Percentiles rank a stretch among this genome's conserved stretches.
These are phyloP conservation scores for Paracanthobrama guichenoti DNA, from an alignment of 2,113 vertebrate species.

Conservation along the genomic window DNA sequence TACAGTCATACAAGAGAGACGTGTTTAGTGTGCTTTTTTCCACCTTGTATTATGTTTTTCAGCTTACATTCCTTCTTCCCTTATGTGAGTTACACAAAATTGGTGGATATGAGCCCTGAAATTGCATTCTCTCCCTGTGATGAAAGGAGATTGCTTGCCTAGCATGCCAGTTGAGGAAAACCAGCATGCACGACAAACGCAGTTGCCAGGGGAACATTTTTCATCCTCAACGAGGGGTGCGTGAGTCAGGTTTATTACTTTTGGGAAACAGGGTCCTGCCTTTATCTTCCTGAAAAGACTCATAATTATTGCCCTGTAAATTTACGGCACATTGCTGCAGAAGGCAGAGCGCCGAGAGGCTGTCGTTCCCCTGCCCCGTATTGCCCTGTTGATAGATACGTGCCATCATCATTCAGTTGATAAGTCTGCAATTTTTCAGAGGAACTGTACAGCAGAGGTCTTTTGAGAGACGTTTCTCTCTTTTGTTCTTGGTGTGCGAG, in stretches of 20 bases:
- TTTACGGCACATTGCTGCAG: constrained; percentile 48
- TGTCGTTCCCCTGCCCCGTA: constrained; percentile 41
- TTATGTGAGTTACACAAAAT: constrained; percentile 26
- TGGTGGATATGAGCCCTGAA: constrained; percentile 36
- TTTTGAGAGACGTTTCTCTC: constrained; percentile 51
- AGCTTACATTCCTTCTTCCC: constrained; percentile 26
- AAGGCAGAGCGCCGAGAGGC: constrained; percentile 20
- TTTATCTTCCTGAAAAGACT: constrained; percentile 55
- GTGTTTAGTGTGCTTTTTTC: constrained; percentile 12
- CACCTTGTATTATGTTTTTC: constrained; percentile 22
- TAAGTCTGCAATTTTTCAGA: constrained; percentile 45
- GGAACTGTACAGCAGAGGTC: constrained; percentile 46
- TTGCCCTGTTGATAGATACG: constrained; percentile 56
- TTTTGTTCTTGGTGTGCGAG: constrained; percentile 41
- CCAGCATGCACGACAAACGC: constrained; percentile 43
- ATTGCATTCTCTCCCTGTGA: constrained; percentile 35
- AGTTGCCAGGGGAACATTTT: constrained; percentile 51
- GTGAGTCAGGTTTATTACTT: constrained; percentile 57
- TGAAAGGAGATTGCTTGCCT: constrained; percentile 49
- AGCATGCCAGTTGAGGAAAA: constrained; percentile 41
- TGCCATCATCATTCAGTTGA: constrained; percentile 51
- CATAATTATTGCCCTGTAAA: constrained; percentile 55
- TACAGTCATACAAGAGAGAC: not conserved
- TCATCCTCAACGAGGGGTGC: constrained; percentile 48
- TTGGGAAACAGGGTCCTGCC: constrained; percentile 54